Base-by-base conservation (phyloP, 2,797 vertebrate species). In the Limosa lapponica region DNA sequence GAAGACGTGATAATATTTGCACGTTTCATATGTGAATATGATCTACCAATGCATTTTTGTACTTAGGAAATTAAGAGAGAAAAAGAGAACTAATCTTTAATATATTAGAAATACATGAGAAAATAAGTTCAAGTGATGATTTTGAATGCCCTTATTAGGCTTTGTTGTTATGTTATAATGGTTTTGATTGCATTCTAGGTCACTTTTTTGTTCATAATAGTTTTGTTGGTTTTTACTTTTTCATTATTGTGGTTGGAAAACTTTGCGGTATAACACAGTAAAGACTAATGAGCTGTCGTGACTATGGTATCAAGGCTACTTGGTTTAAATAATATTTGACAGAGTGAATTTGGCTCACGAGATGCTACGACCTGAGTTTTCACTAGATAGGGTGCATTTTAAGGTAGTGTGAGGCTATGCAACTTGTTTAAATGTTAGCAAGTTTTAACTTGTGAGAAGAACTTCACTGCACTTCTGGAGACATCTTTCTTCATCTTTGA, bases 1-100 rank as follows among this genome's bases (percentile, higher is more conserved):
- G 79, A 79, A 61, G 22, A 57, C 8, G 6, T 34, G 16, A 28
- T 74, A 80, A 55, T 19, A 69, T 13, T 70, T 10, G 18, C 2
- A 5, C 0, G 0, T 66, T 81, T 72, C 23, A 9, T 55, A 10
- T 9, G 11, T 11, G 32, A 62, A 37, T 46, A 58, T 32, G 13
- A 52, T 72, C 71, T 81, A 32, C 6, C 25, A 72, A 17, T 32
- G 15, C 12, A 28, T 57, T 51, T 34, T 52, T 71, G 16, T 58
- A 36, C 32, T 58, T 72, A 13, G 12, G 36, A 73, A 54, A 58
- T 15, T 8, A 48, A 67, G 28, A 62, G 13, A 24, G 27, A 15
- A 37, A 64, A 83, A 39, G 16, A 44, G 43, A 73, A 16, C 34
- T 61, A 41, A 8, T 51, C n/a, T 71, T 90, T 49, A 30, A 36